phyloP scores from a whole-genome alignment of 2,888 invertebrate species.

The Sphecodes monilicornis region DNA sequence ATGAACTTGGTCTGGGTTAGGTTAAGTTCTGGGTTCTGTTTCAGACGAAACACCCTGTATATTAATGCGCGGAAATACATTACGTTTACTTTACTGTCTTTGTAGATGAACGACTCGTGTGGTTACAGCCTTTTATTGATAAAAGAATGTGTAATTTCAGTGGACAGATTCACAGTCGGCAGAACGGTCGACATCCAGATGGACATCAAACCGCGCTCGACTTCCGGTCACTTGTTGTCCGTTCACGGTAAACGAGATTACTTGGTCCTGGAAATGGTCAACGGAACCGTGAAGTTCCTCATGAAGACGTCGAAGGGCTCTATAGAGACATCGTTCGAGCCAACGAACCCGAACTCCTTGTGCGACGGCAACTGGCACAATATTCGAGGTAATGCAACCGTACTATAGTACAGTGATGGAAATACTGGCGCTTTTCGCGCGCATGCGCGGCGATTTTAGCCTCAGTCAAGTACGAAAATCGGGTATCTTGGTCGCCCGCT shows the following conservation, averaged over 20 bases:
- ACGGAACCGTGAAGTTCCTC: conserved; percentile 93
- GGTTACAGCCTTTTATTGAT: not conserved
- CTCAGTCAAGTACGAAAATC: too few species aligned
- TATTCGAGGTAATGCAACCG: conserved; percentile 88
- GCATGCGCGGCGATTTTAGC: too few species aligned
- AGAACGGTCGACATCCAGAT: conserved; percentile 91
- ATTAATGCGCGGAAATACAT: too few species aligned
- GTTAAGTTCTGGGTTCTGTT: too few species aligned
- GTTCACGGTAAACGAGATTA: conserved; percentile 94
- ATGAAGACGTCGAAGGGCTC: conserved; percentile 93
- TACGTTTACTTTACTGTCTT: not conserved
- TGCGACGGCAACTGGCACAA: conserved; percentile 99
- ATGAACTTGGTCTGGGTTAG: too few species aligned
- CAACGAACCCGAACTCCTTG: conserved; percentile 88
- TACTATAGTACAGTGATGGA: too few species aligned
- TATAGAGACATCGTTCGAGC: conserved; percentile 90
- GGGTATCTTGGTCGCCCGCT: too few species aligned
- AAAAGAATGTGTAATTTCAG: conserved; percentile 80
- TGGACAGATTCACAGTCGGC: conserved; percentile 92
- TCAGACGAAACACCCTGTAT: too few species aligned
- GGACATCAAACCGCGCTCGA: conserved; percentile 94
- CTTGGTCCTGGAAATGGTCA: conserved; percentile 93
- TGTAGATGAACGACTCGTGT: not conserved
- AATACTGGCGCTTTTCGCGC: too few species aligned
- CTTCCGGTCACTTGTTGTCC: conserved; percentile 93